Base-by-base conservation (phyloP, 2,888 invertebrate genomes). In the Sipha maydis region DNA sequence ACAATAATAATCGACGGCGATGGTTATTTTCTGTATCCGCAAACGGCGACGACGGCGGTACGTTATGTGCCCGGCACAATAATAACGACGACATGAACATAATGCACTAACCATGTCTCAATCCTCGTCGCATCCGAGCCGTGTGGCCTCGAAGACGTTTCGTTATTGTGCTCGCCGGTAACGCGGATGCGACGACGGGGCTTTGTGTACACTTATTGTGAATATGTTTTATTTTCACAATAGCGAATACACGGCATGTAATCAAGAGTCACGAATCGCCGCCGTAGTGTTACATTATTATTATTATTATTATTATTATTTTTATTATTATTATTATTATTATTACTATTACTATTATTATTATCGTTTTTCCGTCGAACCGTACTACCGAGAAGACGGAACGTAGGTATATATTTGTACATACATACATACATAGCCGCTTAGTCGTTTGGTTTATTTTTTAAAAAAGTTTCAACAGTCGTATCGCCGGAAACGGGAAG, bases 131-230 rank as follows among this genome's bases (percentile, higher is more conserved):
- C 48, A 78, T 78, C 78, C 31, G 31, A 48, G 14, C 34, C 34
- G 54, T 56, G 79, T 56, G 56, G 56, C 54, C 79, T 56, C 56
- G 79, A 41, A 56, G 56, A 79, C 34, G 31, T 56, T 79, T 61
- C 56, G 34, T 79, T 56, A 31, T 79, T 34, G 79, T 79, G 14
- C 78, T 34, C 21, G 3, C 11, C 41, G 21, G 28, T 14, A 11
- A 54, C 48, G 61, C 61, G 61, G 61, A 61, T 61, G 5, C 61
- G 61, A 61, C 48, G 61, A 61, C 61, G 61, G 48, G 48, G 21
- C 61, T 61, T 61, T 25, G 25, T 61, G 25, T 25, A 7, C 61
- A 9, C 56, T 41, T 41, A 41, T 41, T 41, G 41, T 41, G 41
- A 41, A 41, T 41, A 41, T 14, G 56, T 21, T 56, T 56, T 19